Evolutionary conservation across 2,113 vertebrate genomes (phyloP).

Genomic region (Prunella fulvescens): DNA sequence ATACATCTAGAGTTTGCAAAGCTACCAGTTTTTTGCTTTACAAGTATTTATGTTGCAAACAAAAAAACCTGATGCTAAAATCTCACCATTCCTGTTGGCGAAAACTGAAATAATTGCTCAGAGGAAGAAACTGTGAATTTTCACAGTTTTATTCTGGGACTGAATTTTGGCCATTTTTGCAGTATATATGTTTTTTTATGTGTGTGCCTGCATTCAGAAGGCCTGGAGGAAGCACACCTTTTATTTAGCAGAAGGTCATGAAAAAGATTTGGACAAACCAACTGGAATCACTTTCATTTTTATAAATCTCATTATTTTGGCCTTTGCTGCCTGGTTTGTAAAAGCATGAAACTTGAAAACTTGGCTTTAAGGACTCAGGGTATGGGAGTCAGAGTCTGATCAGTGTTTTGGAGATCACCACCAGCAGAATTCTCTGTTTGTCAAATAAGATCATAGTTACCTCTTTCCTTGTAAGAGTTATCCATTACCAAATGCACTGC

Average conservation of each 20-base stretch:
- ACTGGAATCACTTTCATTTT: not conserved
- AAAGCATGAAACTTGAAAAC: not conserved
- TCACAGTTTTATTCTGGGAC: conserved; percentile 66
- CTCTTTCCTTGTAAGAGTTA: not conserved
- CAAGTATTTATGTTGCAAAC: conserved; percentile 60
- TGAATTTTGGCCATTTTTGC: conserved; percentile 63
- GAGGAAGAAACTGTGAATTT: conserved; percentile 66
- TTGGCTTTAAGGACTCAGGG: not conserved
- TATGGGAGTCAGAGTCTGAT: not conserved
- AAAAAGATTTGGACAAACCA: not conserved
- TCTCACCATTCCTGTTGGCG: conserved; percentile 57
- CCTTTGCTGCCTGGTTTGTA: not conserved
- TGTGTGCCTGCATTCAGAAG: not conserved
- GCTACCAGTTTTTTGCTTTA: conserved; percentile 41
- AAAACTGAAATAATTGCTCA: conserved; percentile 68
- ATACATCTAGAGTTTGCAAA: conserved; percentile 56
- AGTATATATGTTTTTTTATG: conserved; percentile 19
- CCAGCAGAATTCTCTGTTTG: not conserved
- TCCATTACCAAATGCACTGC: not conserved
- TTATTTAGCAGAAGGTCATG: not conserved
- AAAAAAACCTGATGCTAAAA: conserved; percentile 68
- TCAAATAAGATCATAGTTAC: not conserved
- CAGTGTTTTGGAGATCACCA: not conserved
- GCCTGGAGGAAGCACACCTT: conserved; percentile 21
- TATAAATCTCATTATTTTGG: not conserved